Conservation (phyloP, 2,113 vertebrate species). For the Isurus oxyrinchus region DNA sequence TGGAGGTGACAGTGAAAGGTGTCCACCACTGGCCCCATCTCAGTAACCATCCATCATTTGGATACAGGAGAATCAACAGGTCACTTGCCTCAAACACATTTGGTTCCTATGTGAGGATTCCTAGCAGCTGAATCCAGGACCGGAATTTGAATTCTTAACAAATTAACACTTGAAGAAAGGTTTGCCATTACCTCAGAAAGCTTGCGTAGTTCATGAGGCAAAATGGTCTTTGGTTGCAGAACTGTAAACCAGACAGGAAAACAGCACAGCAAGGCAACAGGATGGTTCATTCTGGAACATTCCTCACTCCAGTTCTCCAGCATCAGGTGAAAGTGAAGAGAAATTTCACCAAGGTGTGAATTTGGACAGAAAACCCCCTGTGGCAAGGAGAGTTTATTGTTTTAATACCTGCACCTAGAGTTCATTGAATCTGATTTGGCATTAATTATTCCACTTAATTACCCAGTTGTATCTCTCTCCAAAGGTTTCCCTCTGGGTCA, state of each 20-base stretch:
- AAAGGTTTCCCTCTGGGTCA: background rate
- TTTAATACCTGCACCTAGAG: background rate
- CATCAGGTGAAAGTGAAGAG: background rate
- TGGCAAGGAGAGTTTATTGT: background rate
- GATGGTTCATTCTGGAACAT: background rate
- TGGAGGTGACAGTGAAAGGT: background rate
- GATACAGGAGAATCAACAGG: background rate
- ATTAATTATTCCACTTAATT: background rate
- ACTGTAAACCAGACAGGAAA: background rate
- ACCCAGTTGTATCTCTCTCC: background rate
- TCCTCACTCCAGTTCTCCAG: background rate
- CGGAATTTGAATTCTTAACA: background rate
- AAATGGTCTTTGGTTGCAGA: background rate
- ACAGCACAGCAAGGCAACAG: background rate
- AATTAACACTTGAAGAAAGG: background rate
- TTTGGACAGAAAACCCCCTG: no score
- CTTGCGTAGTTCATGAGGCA: background rate
- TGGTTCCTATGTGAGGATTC: background rate
- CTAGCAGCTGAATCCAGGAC: background rate
- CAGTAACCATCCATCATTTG: background rate
- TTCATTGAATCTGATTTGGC: background rate
- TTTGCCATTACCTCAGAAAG: background rate
- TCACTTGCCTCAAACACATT: background rate
- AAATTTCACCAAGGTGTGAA: background rate
- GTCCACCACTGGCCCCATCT: background rate